phyloP scores from a whole-genome alignment of 2,888 invertebrate species.

The Temnothorax rugatulus region DNA sequence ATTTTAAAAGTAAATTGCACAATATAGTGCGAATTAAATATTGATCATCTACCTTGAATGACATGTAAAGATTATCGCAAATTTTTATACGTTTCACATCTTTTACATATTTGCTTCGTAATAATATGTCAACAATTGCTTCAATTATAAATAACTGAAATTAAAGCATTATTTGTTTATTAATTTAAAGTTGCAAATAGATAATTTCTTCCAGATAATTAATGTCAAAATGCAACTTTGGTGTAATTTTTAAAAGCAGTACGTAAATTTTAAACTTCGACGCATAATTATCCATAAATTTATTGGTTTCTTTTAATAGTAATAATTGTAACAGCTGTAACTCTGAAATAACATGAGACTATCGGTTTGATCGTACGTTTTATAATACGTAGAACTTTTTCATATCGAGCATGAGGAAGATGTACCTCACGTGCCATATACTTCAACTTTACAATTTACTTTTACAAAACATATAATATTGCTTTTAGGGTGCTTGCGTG shows the following conservation, averaged over 20 bases:
- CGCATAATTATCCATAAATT: background rate
- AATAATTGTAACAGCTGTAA: background rate
- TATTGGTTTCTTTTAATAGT: background rate
- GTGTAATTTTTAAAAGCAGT: background rate
- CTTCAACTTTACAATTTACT: conserved; percentile 14
- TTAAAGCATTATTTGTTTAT: background rate
- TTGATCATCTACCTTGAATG: background rate
- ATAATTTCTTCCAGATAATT: background rate
- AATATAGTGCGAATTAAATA: background rate
- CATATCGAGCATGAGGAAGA: background rate
- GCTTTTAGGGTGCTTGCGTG: conserved; percentile 9
- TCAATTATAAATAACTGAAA: conserved; percentile 6
- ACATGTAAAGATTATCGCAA: background rate
- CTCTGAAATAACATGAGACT: background rate
- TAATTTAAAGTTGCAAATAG: background rate
- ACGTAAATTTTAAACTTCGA: too few species aligned
- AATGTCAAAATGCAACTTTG: background rate
- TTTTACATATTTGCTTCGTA: background rate
- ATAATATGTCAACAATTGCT: background rate
- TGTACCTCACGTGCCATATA: background rate
- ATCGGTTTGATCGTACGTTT: background rate
- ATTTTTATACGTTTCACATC: background rate
- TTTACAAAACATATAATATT: background rate
- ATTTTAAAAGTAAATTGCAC: background rate
- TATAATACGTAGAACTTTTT: background rate